Evolutionary conservation across 1,140 invertebrate genomes (phyloP).

Genomic region (Nautilus pompilius): DNA sequence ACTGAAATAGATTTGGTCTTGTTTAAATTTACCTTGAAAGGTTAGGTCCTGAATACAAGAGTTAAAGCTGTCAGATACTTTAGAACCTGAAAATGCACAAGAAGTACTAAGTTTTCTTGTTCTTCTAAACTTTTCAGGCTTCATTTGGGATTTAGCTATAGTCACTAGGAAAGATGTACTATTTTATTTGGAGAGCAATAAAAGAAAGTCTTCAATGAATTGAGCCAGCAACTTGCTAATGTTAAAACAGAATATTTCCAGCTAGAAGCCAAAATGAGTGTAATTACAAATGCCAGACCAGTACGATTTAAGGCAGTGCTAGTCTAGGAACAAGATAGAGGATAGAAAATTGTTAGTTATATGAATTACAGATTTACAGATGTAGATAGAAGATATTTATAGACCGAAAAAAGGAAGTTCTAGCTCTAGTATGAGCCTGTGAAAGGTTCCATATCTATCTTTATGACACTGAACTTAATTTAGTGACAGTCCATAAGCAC

Average conservation of each 20-base stretch:
- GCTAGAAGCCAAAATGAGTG: conserved; percentile 4
- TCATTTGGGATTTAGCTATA: no score
- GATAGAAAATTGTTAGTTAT: conserved; percentile 19
- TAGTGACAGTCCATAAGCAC: conserved; percentile 45
- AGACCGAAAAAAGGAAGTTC: conserved; percentile 48
- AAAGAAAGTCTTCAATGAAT: conserved; percentile 4
- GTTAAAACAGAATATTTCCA: conserved; percentile 11
- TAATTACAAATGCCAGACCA: conserved; percentile 21
- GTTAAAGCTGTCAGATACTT: no score
- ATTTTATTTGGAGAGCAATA: no score
- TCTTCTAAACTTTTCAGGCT: no score
- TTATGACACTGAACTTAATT: conserved; percentile 40
- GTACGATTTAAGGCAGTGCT: conserved; percentile 15
- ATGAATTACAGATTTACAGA: conserved; percentile 12
- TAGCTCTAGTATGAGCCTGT: conserved; percentile 48
- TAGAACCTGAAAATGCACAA: no score
- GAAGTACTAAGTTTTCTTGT: no score
- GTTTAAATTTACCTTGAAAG: no score
- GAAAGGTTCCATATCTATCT: conserved; percentile 52
- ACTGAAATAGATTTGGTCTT: no score
- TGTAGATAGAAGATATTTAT: conserved; percentile 34
- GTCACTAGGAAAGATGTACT: no score
- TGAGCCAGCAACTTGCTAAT: conserved; percentile 5
- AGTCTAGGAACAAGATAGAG: conserved; percentile 7
- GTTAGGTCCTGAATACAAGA: no score